Base-by-base conservation (phyloP, 2,888 invertebrate species). In the Vanessa cardui region DNA sequence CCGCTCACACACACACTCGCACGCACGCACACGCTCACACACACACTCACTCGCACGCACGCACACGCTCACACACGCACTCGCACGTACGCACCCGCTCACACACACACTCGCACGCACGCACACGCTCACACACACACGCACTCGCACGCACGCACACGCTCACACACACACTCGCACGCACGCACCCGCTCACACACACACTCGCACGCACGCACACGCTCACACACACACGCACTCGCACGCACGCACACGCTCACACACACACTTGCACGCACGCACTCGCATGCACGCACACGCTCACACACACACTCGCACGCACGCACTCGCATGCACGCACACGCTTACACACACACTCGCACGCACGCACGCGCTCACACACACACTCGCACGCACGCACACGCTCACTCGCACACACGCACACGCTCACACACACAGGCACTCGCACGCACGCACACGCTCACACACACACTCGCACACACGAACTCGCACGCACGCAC, bases 341-440 rank as follows among this genome's bases (percentile, higher is more conserved):
- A n/a, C n/a, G n/a, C n/a, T n/a, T n/a, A n/a, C n/a, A n/a, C n/a
- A 94, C 18, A 92, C 92, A 12, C 93, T 71, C 26, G 74, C 2
- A 21, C n/a, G 15, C 52, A 15, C 21, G 12, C 52, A 26, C 52
- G 12, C 52, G 8, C 52, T 15, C 26, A 9, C 52, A 26, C 26
- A 26, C 26, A 15, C 26, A 8, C 26, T 26, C 21, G 5, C 21
- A 12, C 52, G 1, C 52, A 2, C 52, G 15, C 46, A 2, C 46
- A 16, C n/a, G 5, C 46, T n/a, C 46, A 3, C 16, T 1, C 46
- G n/a, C 46, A 7, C 33, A 6, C 33, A 18, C 4, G 18, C 12
- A 20, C 9, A n/a, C n/a, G n/a, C n/a, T n/a, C n/a, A n/a, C n/a
- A n/a, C n/a, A n/a, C n/a, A n/a, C n/a, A n/a, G n/a, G 1, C 5